phyloP scores from a whole-genome alignment of 2,797 vertebrate species.

The Aulostomus chinensis region DNA sequence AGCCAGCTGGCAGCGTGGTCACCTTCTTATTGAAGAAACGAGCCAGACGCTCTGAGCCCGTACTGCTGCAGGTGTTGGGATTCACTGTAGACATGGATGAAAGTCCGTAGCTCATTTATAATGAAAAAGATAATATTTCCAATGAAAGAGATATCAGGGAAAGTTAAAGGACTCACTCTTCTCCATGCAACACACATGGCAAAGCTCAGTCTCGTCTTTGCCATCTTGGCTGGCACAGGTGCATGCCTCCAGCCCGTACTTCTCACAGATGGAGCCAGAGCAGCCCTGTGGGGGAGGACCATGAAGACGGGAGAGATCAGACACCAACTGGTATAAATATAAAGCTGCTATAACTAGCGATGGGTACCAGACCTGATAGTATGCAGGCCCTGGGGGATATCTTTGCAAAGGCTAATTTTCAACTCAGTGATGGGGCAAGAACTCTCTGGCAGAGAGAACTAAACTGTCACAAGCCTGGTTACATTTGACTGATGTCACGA shows the following conservation, averaged over 20 bases:
- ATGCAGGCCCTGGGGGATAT: no score
- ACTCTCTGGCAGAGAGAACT: no score
- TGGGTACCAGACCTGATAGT: no score
- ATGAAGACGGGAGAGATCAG: conserved; percentile 32
- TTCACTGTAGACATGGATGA: conserved; percentile 80
- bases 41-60: conserved; percentile 87
- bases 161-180: conserved; percentile 84
- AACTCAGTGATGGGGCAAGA: no score
- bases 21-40: conserved; percentile 87
- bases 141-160: not conserved
- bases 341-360: conserved; percentile 14
- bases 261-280: conserved; percentile 98
- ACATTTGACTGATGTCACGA: no score
- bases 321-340: conserved; percentile 25
- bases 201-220: conserved; percentile 95
- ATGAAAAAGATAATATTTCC: not conserved
- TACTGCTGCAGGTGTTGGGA: conserved; percentile 92
- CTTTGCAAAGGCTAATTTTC: no score
- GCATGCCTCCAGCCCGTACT: conserved; percentile 91
- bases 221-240: conserved; percentile 93
- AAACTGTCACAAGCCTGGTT: no score
- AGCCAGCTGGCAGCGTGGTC: conserved; percentile 95
- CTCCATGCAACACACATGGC: conserved; percentile 98
- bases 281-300: conserved; percentile 86
- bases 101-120: not conserved